Conservation (phyloP, 2,113 vertebrate species). For the Ptilorrhoa leucosticta region DNA sequence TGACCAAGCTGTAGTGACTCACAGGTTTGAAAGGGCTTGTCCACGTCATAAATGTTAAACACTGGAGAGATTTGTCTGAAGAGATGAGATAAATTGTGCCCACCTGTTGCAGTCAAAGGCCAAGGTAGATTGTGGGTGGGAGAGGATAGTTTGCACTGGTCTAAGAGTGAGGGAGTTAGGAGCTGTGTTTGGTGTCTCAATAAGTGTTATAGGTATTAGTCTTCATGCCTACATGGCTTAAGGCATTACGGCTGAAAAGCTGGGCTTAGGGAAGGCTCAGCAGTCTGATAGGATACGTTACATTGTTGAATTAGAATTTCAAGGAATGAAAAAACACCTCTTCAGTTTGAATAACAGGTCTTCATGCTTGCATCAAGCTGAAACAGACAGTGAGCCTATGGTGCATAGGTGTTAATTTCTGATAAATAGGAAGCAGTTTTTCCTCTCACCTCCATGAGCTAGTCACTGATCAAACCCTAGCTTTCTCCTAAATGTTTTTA, state of each 20-base stretch:
- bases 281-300: neutral
- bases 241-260: neutral
- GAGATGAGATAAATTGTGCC: neutral
- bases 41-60: neutral
- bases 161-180: neutral
- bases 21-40: neutral
- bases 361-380: neutral
- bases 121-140: neutral
- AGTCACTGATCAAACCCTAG: neutral
- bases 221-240: neutral
- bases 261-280: neutral
- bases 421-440: neutral
- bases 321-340: neutral
- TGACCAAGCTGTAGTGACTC: neutral
- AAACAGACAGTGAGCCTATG: accelerated
- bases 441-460: neutral
- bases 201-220: neutral
- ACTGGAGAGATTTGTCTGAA: neutral
- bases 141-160: neutral
- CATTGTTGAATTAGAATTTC: neutral
- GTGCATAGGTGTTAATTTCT: neutral
- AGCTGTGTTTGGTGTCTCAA: neutral
- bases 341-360: neutral
- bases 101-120: neutral
- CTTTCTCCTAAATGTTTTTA: neutral